These are phyloP conservation scores for Sciaenops ocellatus DNA, from an alignment of 2,797 vertebrate genomes.

Conservation along the genomic window DNA sequence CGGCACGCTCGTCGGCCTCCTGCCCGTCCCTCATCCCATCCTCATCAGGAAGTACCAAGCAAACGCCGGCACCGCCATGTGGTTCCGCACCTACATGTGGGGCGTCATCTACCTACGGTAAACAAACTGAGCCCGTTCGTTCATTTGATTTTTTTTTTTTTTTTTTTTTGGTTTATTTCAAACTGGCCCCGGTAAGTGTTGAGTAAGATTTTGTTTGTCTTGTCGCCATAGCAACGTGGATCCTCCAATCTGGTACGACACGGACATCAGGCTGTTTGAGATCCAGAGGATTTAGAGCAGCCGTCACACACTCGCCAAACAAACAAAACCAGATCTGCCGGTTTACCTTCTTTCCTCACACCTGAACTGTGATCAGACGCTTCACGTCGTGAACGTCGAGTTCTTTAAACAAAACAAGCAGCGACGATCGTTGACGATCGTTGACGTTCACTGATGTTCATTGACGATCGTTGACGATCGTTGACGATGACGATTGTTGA, in stretches of 20 bases:
- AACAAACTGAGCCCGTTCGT: conserved; percentile 20
- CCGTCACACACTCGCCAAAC: neutral
- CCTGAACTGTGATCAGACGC: neutral
- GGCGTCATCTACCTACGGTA: conserved; percentile 97
- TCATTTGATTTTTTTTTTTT: no score
- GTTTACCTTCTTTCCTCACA: conserved; percentile 7
- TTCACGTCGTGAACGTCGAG: neutral
- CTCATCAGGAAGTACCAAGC: conserved; percentile 99
- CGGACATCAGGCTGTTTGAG: conserved; percentile 96
- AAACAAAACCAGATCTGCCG: neutral
- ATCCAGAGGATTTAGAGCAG: conserved; percentile 93
- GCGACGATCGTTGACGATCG: no score
- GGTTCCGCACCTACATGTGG: conserved; percentile 99
- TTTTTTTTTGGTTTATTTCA: neutral
- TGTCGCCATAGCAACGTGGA: conserved; percentile 90
- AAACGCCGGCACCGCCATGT: conserved; percentile 94
- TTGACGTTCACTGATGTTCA: no score
- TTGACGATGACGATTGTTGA: no score
- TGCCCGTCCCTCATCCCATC: conserved; percentile 98
- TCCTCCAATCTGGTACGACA: conserved; percentile 98
- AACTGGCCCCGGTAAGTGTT: neutral
- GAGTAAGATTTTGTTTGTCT: neutral
- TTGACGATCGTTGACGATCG: no score
- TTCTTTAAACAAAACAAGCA: conserved; percentile 4
- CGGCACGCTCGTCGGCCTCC: conserved; percentile 96